These are phyloP conservation scores for Nasua narica DNA, from an alignment of 2,797 vertebrate species.

Conservation along the genomic window DNA sequence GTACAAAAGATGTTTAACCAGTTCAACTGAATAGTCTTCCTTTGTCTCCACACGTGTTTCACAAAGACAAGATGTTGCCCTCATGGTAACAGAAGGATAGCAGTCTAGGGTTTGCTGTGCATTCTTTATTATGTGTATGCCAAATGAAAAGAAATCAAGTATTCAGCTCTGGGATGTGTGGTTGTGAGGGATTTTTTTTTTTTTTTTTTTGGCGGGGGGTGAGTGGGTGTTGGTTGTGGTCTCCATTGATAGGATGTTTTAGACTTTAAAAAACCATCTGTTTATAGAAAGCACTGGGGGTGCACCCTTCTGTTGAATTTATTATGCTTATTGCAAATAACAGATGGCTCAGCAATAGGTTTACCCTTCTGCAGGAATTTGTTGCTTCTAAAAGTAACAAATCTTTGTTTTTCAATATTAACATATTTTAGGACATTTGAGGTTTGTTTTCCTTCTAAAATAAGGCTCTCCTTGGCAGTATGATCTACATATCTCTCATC, in stretches of 20 bases:
- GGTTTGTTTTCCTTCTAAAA: conserved; percentile 35
- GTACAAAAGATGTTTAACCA: conserved; percentile 56
- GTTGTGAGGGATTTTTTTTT: neutral
- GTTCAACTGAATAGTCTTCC: conserved; percentile 32
- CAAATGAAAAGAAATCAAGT: conserved; percentile 54
- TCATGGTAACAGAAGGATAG: conserved; percentile 51
- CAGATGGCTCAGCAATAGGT: conserved; percentile 59
- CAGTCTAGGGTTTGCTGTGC: conserved; percentile 26
- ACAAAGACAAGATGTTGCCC: conserved; percentile 62
- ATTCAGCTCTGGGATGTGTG: neutral
- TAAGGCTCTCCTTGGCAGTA: neutral
- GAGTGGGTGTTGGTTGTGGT: neutral
- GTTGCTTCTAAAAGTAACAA: conserved; percentile 54
- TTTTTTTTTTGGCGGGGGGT: neutral
- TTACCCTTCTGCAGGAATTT: conserved; percentile 59
- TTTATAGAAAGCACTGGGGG: conserved; percentile 45
- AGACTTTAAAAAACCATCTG: conserved; percentile 59
- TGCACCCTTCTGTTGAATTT: conserved; percentile 44
- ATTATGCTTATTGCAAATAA: conserved; percentile 34
- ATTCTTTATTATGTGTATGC: conserved; percentile 47
- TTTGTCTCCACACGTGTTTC: conserved; percentile 44
- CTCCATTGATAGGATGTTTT: conserved; percentile 60
- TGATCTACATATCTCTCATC: neutral
- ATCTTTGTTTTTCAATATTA: conserved; percentile 51
- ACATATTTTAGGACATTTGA: conserved; percentile 10